phyloP scores from a whole-genome alignment of 2,113 vertebrate genomes.

The Lathamus discolor region DNA sequence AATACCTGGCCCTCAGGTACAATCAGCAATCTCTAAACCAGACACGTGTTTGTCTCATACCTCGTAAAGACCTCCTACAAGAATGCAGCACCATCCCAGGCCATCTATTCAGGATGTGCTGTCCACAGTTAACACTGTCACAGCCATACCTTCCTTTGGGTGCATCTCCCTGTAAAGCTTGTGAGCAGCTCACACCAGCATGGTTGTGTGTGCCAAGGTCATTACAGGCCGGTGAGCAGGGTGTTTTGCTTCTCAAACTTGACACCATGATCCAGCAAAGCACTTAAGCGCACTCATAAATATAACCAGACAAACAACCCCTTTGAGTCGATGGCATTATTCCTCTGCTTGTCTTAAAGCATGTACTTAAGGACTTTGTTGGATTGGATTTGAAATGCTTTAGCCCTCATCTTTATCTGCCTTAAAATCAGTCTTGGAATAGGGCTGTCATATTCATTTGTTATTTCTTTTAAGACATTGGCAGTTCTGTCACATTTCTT shows the following conservation, averaged over 20 bases:
- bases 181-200: not conserved
- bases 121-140: not conserved
- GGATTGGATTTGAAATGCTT: conserved; percentile 55
- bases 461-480: not conserved
- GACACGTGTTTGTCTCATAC: not conserved
- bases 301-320: not conserved
- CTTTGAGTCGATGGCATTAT: conserved; percentile 3
- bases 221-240: accelerated
- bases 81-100: not conserved
- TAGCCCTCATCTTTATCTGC: conserved; percentile 22
- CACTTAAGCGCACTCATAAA: conserved; percentile 9
- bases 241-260: not conserved
- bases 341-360: conserved; percentile 46
- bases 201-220: accelerated
- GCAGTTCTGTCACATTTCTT: not conserved
- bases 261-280: conserved; percentile 11
- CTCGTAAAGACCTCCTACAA: not conserved
- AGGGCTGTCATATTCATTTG: not conserved
- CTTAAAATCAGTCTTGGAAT: conserved; percentile 27
- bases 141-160: accelerated
- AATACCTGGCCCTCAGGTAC: not conserved
- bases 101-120: not conserved
- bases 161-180: accelerated
- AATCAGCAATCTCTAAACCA: not conserved
- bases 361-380: conserved; percentile 40